phyloP scores from a whole-genome alignment of 2,797 vertebrate species.

The Babyrousa celebensis region DNA sequence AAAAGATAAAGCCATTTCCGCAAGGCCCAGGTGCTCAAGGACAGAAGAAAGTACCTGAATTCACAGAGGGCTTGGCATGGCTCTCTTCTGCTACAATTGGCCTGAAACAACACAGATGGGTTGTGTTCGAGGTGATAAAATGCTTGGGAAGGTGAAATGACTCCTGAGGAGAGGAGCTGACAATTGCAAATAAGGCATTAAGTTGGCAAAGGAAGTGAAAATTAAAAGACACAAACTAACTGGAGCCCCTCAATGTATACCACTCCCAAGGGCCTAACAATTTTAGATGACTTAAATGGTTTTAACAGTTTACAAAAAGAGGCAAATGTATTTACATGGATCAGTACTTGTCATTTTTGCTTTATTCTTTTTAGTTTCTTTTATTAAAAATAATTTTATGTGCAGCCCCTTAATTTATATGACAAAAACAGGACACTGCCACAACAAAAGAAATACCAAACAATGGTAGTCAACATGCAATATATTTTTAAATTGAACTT shows the following conservation, averaged over 20 bases:
- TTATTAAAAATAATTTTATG: conserved; percentile 21
- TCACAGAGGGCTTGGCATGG: conserved; percentile 22
- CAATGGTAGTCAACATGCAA: not conserved
- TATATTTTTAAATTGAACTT: not conserved
- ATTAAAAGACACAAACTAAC: conserved; percentile 84
- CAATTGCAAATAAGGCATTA: conserved; percentile 85
- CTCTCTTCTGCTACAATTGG: conserved; percentile 74
- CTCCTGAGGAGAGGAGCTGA: conserved; percentile 79
- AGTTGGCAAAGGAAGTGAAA: conserved; percentile 89
- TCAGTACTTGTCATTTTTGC: not conserved
- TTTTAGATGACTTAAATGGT: conserved; percentile 55
- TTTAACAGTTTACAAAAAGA: conserved; percentile 62
- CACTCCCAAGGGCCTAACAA: conserved; percentile 19
- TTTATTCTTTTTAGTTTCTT: not conserved
- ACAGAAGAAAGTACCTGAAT: not conserved
- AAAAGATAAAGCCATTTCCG: conserved; percentile 65
- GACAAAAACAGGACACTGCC: not conserved
- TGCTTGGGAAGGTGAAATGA: conserved; percentile 85
- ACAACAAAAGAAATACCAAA: not conserved
- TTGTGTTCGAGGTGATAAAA: conserved; percentile 83
- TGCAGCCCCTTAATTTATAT: not conserved
- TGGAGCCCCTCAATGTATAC: conserved; percentile 49
- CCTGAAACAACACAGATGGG: conserved; percentile 83
- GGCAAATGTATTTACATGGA: conserved; percentile 9
- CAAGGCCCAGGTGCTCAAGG: conserved; percentile 54